Percentiles rank a stretch among this genome's conserved stretches.
phyloP scores from a whole-genome alignment of 1,140 invertebrate genomes.

The Chlorops oryzae region DNA sequence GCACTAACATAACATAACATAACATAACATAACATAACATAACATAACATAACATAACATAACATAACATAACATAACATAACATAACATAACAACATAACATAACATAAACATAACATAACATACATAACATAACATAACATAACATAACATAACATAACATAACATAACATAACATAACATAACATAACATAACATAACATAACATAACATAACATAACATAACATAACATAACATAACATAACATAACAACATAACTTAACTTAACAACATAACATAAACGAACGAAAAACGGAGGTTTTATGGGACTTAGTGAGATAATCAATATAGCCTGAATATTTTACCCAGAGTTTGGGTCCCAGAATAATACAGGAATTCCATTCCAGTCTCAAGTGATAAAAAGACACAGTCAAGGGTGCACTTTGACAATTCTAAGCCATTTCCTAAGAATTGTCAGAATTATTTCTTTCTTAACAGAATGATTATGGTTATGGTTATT shows the following conservation, averaged over 20 bases:
- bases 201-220: neutral
- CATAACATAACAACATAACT: neutral
- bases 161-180: neutral
- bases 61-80: conserved; percentile 1
- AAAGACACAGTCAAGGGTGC: too few relatives aligned
- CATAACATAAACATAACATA: neutral
- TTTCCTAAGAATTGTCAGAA: too few relatives aligned
- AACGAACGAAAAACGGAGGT: too few relatives aligned
- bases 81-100: neutral
- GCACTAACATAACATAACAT: neutral
- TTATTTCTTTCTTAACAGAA: too few relatives aligned
- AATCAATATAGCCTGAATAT: too few relatives aligned
- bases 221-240: neutral
- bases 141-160: neutral
- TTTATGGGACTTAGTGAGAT: too few relatives aligned
- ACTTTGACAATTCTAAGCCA: too few relatives aligned
- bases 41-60: neutral
- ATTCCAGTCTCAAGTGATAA: too few relatives aligned
- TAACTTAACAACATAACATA: too few relatives aligned
- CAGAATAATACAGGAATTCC: too few relatives aligned
- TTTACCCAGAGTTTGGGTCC: too few relatives aligned
- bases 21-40: conserved; percentile 4
- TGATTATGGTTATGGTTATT: too few relatives aligned
- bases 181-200: neutral
- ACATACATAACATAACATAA: neutral